Evolutionary conservation across 2,113 vertebrate species (phyloP).

Genomic region (Ceratotherium simum): DNA sequence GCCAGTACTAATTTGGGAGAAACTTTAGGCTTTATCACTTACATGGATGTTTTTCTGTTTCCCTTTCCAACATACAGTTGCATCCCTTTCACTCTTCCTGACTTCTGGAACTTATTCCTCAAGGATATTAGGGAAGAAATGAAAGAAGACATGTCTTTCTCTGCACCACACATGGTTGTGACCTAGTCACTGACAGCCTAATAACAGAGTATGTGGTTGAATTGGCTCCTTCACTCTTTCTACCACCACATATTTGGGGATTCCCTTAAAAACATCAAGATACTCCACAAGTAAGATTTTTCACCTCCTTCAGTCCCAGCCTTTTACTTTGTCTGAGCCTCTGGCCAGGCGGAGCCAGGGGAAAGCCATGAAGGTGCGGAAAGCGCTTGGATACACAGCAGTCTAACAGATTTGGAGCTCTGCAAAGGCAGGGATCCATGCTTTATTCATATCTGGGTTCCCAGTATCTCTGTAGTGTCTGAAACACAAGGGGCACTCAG

Average conservation of each 20-base stretch:
- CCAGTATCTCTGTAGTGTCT: neutral
- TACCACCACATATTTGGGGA: neutral
- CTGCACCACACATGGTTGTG: neutral
- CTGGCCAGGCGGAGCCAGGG: neutral
- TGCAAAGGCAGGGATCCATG: neutral
- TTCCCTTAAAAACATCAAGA: conserved; percentile 4
- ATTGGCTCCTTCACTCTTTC: neutral
- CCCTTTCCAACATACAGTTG: neutral
- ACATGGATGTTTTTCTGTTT: neutral
- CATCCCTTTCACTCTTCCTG: neutral
- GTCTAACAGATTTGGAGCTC: neutral
- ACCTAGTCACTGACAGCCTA: neutral
- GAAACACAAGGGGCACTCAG: neutral
- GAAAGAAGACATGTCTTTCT: neutral
- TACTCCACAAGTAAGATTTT: neutral
- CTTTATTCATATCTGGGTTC: neutral
- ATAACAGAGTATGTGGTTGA: neutral
- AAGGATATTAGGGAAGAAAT: neutral
- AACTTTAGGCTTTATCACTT: neutral
- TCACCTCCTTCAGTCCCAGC: neutral
- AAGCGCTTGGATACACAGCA: neutral
- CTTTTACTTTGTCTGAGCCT: neutral
- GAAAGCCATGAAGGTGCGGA: neutral
- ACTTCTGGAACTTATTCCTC: neutral
- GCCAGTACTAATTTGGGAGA: neutral